A percentile compares a stretch with the other conserved stretches of the same genome.
These are phyloP conservation scores for Xestia ashworthii DNA, from an alignment of 2,888 invertebrate species.

Conservation along the genomic window DNA sequence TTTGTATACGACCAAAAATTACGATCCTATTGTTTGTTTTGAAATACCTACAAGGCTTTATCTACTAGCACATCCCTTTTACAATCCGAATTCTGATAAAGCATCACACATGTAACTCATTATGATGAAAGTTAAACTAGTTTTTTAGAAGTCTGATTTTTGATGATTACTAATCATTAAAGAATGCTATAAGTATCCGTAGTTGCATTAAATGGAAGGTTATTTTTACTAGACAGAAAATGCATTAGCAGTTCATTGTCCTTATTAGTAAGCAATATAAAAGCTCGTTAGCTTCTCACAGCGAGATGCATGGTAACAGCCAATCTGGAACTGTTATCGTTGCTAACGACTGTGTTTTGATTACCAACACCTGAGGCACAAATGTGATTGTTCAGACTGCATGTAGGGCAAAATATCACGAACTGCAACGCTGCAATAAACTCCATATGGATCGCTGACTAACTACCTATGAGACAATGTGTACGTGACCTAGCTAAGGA, in stretches of 20 bases:
- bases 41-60: conserved; percentile 46
- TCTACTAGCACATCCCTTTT: conserved; percentile 44
- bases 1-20: conserved; percentile 55
- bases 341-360: conserved; percentile 73
- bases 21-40: conserved; percentile 53
- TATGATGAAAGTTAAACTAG: not conserved
- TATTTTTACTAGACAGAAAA: not conserved
- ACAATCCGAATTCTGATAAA: conserved; percentile 35
- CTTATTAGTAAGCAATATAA: conserved; percentile 33
- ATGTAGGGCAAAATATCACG: conserved; percentile 74
- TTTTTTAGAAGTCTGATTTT: not conserved
- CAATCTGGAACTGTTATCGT: conserved; percentile 69
- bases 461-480: conserved; percentile 65
- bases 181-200: not conserved
- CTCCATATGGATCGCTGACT: conserved; percentile 63
- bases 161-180: conserved; percentile 6
- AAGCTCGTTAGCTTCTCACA: conserved; percentile 48
- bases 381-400: conserved; percentile 75
- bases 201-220: not conserved
- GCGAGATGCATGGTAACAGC: conserved; percentile 66
- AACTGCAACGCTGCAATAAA: conserved; percentile 75
- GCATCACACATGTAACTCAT: not conserved
- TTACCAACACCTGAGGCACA: conserved; percentile 80
- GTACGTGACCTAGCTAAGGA: conserved; percentile 72
- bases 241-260: not conserved